Evolutionary conservation across 2,113 vertebrate genomes (phyloP).

Genomic region (Nipponia nippon): DNA sequence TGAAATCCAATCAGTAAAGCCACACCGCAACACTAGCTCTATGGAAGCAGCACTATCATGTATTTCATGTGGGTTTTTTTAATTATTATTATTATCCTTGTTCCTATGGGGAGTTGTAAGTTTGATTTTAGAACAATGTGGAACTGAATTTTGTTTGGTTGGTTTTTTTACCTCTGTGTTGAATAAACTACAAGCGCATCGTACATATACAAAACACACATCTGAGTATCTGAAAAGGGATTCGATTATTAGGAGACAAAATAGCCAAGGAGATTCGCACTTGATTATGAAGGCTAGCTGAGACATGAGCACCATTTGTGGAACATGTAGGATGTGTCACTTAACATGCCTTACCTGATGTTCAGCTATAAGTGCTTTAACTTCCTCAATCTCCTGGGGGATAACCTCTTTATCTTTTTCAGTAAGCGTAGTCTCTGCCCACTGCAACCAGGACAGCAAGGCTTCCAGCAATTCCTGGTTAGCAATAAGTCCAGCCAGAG

Average conservation of each 20-base stretch:
- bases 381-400: conserved; percentile 92
- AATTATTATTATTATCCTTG: not conserved
- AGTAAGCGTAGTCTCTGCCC: conserved; percentile 90
- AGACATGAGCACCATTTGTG: not conserved
- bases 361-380: conserved; percentile 92
- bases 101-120: not conserved
- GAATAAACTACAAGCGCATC: not conserved
- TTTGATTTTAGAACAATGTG: not conserved
- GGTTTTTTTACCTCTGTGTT: not conserved
- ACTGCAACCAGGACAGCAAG: conserved; percentile 91
- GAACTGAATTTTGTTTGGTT: not conserved
- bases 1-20: not conserved
- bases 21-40: not conserved
- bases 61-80: not conserved
- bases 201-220: not conserved
- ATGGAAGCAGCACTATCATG: not conserved
- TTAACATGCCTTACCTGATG: conserved; percentile 83
- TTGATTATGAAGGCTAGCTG: not conserved
- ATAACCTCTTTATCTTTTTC: conserved; percentile 90
- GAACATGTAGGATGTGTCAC: not conserved
- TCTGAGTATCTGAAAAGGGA: not conserved
- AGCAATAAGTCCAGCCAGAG: conserved; percentile 84
- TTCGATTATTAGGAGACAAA: not conserved
- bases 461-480: conserved; percentile 92
- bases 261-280: not conserved